These are phyloP conservation scores for Dromas ardeola DNA, from an alignment of 2,113 vertebrate genomes.

Conservation along the genomic window DNA sequence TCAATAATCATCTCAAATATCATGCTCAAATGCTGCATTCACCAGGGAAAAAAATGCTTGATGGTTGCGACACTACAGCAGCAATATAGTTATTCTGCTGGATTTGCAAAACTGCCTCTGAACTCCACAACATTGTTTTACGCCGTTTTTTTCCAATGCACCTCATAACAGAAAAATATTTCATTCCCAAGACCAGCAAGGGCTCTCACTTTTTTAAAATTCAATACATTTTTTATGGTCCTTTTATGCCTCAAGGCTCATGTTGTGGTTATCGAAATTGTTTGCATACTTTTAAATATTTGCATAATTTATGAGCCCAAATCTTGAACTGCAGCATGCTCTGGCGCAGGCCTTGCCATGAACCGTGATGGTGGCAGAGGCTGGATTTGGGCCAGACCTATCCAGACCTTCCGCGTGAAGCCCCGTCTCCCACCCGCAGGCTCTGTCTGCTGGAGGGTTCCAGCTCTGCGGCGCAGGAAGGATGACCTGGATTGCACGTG, in stretches of 20 bases:
- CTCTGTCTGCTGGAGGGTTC: background rate
- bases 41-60: background rate
- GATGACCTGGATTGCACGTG: accelerated
- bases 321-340: background rate
- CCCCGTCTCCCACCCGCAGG: background rate
- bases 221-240: background rate
- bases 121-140: background rate
- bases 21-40: background rate
- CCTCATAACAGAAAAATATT: background rate
- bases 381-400: background rate
- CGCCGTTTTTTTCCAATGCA: background rate
- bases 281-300: background rate
- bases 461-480: accelerated
- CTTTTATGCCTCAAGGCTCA: background rate
- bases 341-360: background rate
- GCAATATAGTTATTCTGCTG: background rate
- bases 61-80: background rate
- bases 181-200: background rate
- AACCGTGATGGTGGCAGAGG: background rate
- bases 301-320: background rate
- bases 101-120: accelerated
- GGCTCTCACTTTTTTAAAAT: background rate
- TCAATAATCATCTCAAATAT: background rate
- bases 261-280: background rate
- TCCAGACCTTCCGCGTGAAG: accelerated